Evolutionary conservation across 2,113 vertebrate genomes (phyloP), one percentile per base, ranked within the genome.

Genomic region (Nycticryphes semicollaris): DNA sequence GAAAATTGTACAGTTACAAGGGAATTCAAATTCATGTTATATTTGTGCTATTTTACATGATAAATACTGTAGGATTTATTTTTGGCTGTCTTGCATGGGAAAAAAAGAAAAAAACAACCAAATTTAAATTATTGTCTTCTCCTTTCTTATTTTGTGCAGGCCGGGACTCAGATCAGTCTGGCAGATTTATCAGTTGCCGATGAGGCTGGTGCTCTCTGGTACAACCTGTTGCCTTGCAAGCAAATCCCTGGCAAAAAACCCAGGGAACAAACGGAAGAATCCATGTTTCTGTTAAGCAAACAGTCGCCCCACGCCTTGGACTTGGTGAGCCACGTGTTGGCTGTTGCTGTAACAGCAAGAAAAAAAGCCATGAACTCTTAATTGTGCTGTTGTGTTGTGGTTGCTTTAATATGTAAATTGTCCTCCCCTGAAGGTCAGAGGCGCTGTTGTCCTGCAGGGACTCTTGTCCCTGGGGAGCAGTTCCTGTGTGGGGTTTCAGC

Each of bases 161-260:
- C 98, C 48, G 98, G 98, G 69, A 98, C 96, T 75, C 98, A 98
- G 74, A 97, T 99, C 81, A 98, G 98, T 73, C 90, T 99, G 95
- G 98, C 98, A 53, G 98, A 98, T 82, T 24, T 98, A 43, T 94
- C 96, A 2, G 97, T 98, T 94, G 97, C 93, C 69, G 94, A 60
- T 45, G 98, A 98, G 68, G 95, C 96, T 51, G 97, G 95, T 82
- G 98, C 97, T 60, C 93, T 97, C 25, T 99, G 98, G 98, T 98
- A 99, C 96, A 98, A 98, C 90, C 96, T 99, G 74, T 96, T 98
- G 69, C 95, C 98, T 59, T 98, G 93, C 45, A 98, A 98, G 92
- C 98, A 96, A 91, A 94, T 92, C 90, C 73, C 87, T 77, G 72
- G 67, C 41, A 96, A 95, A 80, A 97, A 93, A 51, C 37, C 4